These are phyloP conservation scores for Ophioderma brevispina DNA, from an alignment of 35 echinoderm and acorn worm species.

Conservation along the genomic window DNA sequence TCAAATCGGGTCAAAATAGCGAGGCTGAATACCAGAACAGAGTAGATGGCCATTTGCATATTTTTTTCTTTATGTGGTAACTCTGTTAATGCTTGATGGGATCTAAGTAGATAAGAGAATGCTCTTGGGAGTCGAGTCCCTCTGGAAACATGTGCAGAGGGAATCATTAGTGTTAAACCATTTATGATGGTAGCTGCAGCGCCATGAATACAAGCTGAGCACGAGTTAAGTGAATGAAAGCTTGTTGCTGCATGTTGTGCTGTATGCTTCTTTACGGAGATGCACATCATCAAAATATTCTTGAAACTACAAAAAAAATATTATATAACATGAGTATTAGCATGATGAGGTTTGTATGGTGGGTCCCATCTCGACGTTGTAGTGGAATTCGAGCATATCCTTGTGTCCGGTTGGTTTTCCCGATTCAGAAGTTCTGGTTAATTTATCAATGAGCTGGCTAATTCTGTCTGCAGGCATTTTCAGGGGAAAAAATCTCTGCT, in stretches of 20 bases:
- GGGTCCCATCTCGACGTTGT: too few relatives aligned
- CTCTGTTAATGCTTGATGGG: neutral
- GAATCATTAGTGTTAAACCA: neutral
- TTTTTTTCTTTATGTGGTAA: neutral
- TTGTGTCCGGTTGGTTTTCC: too few relatives aligned
- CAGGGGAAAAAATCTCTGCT: too few relatives aligned
- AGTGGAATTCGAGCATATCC: too few relatives aligned
- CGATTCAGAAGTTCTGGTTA: too few relatives aligned
- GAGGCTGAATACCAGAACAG: neutral
- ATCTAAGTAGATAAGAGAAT: neutral
- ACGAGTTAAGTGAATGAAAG: neutral
- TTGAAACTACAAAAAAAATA: too few relatives aligned
- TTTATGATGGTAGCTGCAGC: neutral
- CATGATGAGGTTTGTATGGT: too few relatives aligned
- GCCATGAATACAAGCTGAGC: neutral
- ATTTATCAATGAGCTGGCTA: too few relatives aligned
- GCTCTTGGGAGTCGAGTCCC: neutral
- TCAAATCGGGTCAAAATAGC: constrained; percentile 21
- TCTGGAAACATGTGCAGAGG: neutral
- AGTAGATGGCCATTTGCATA: neutral
- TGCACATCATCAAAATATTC: too few relatives aligned
- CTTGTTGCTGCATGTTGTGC: neutral
- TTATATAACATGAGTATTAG: too few relatives aligned
- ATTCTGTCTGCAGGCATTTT: too few relatives aligned
- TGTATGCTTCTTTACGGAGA: too few relatives aligned